Percentiles rank a stretch among this genome's conserved stretches.
Conservation (phyloP, 2,888 invertebrate genomes). For the Epicampocera succincta region DNA sequence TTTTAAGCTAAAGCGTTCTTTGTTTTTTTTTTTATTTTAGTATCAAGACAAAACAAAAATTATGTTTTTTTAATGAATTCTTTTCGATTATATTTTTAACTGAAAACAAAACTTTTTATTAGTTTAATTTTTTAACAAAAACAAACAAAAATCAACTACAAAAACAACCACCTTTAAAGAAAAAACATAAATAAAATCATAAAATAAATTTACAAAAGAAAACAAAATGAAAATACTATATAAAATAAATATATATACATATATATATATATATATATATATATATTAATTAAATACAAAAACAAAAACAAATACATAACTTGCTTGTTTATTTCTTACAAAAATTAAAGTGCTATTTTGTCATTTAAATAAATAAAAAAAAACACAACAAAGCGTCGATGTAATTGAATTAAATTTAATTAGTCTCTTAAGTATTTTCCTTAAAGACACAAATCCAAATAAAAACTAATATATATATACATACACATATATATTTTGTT, state of each 20-base stretch:
- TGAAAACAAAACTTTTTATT: slow-evolving; percentile 21
- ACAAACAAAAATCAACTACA: slow-evolving; percentile 67
- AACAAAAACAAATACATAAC: slow-evolving; percentile 57
- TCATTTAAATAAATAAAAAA: slow-evolving; percentile 48
- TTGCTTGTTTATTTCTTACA: slow-evolving; percentile 62
- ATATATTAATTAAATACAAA: slow-evolving; percentile 57
- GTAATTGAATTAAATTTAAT: slow-evolving; percentile 64
- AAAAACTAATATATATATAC: background rate
- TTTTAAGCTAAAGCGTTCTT: no score
- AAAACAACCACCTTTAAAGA: slow-evolving; percentile 67
- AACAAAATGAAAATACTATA: slow-evolving; percentile 54
- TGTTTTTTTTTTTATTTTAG: no score
- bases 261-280: no score
- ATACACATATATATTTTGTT: slow-evolving; percentile 10
- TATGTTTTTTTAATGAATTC: background rate
- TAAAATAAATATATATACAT: no score
- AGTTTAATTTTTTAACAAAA: slow-evolving; percentile 60
- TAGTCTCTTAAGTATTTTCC: slow-evolving; percentile 52
- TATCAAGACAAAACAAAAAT: no score
- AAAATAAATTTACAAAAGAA: slow-evolving; percentile 70
- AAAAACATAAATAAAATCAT: slow-evolving; percentile 57
- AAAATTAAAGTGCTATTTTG: slow-evolving; percentile 68
- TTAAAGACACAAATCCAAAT: slow-evolving; percentile 36
- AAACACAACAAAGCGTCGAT: slow-evolving; percentile 37
- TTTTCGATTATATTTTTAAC: background rate